Base-by-base conservation (phyloP, 2,113 vertebrate species). In the Psammodynastes pulverulentus region DNA sequence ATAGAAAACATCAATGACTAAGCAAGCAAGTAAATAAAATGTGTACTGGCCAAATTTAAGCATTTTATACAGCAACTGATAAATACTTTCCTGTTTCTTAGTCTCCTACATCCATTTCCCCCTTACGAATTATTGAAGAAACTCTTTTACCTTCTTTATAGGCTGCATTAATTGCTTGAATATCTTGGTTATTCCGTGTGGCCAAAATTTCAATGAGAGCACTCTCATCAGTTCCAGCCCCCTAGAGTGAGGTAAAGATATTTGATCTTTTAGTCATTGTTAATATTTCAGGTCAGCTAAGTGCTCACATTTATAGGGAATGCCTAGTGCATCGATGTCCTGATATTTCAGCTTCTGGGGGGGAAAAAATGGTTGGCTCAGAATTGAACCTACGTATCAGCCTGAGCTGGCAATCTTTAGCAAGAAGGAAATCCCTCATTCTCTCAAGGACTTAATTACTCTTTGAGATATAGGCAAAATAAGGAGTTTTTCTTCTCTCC, bases 171-270 rank as follows among this genome's bases (percentile, higher is more conserved):
- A 99, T 99, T 88, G 98, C 98, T 0, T 86, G 95, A 86, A 99
- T 99, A 95, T 99, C 98, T 24, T 96, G 96, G 45, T 99, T 99
- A 97, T 96, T 98, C 94, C 99, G 97, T 0, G 99, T 98, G 88
- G 98, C 98, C 94, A 99, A 96, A 95, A 99, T 99, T 97, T 99
- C 99, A 0, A 99, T 99, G 89, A 99, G 97, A 91, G 98, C 87
- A 0, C 98, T 98, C 95, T 99, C 99, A 39, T 99, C 99, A 0
- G 99, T 99, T 86, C 99, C 99, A 0, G 98, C 98, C 0, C 99
- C 99, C 99, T 99, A 95, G 29, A 93, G 95, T 1, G n/a, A 84
- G 49, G 94, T 21, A 72, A 34, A 67, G 49, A 88, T 29, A 95
- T 45, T n/a, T 84, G 86, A 43, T 6, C 4, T 13, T 34, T 86